Conservation (phyloP, 2,113 vertebrate genomes). For the Paraplagusia blochii region DNA sequence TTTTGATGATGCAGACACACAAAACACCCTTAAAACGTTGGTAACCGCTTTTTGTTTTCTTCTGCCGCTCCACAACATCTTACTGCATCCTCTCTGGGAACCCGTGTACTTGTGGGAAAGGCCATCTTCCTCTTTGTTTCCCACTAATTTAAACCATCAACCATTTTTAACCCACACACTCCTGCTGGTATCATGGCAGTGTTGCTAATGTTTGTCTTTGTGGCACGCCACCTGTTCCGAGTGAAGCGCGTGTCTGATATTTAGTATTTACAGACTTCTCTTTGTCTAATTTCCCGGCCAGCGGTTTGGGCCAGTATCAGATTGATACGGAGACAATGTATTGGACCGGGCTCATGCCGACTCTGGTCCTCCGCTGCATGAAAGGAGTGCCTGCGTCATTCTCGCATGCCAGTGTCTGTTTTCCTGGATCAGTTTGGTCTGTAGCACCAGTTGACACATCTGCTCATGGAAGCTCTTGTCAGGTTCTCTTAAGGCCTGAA, state of each 20-base stretch:
- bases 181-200: no score
- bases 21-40: no score
- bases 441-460: constrained; percentile 13
- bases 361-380: constrained; percentile 2
- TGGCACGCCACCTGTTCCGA: neutral
- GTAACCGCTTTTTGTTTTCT: no score
- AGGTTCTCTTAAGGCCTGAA: constrained; percentile 14
- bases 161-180: no score
- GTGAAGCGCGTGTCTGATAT: neutral
- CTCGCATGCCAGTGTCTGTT: neutral
- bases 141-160: no score
- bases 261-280: neutral
- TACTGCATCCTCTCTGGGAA: no score
- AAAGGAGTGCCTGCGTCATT: neutral
- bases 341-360: neutral
- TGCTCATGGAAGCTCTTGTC: constrained; percentile 17
- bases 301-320: neutral
- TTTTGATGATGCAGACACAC: no score
- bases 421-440: neutral
- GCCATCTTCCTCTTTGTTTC: no score
- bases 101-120: no score
- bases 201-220: no score
- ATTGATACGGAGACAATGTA: neutral
- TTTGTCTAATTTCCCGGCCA: neutral
- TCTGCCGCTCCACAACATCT: no score